Conservation (phyloP, 2,888 invertebrate genomes). For the Cephus sareptanus region DNA sequence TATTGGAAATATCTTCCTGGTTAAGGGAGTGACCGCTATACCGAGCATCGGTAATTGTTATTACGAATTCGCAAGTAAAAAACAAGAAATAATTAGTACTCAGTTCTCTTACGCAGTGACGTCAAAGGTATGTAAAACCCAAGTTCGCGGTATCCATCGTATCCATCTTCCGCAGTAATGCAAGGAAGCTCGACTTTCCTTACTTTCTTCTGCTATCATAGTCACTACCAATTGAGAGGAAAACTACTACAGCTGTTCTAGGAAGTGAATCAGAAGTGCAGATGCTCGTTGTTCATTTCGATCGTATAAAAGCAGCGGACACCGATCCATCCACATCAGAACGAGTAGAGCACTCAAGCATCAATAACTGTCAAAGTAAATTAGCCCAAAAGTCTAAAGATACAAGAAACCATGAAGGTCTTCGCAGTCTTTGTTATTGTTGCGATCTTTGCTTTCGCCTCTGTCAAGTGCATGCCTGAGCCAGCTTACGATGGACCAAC, state of each 20-base stretch:
- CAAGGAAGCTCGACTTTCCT: not conserved
- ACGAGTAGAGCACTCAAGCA: not conserved
- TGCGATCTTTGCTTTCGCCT: slow-evolving; percentile 15
- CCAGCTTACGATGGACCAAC: slow-evolving; percentile 18
- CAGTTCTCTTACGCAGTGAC: not conserved
- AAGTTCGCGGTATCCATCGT: not conserved
- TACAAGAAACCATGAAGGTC: slow-evolving; percentile 22
- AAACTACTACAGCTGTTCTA: not conserved
- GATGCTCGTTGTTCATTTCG: not conserved
- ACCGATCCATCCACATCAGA: not conserved
- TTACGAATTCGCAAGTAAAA: too few relatives aligned
- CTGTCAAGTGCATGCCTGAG: slow-evolving; percentile 19
- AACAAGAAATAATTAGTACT: too few relatives aligned
- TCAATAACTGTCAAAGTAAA: not conserved
- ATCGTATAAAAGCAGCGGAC: not conserved
- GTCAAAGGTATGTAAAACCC: not conserved
- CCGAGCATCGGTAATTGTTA: too few relatives aligned
- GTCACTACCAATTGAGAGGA: not conserved
- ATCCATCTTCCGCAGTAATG: not conserved
- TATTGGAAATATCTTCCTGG: not conserved
- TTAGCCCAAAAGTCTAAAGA: not conserved
- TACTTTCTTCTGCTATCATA: not conserved
- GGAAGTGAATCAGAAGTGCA: not conserved
- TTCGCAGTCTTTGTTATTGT: slow-evolving; percentile 18
- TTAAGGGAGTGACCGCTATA: not conserved